These are phyloP conservation scores for Perithous albicinctus DNA, from an alignment of 2,888 invertebrate genomes.

Conservation along the genomic window DNA sequence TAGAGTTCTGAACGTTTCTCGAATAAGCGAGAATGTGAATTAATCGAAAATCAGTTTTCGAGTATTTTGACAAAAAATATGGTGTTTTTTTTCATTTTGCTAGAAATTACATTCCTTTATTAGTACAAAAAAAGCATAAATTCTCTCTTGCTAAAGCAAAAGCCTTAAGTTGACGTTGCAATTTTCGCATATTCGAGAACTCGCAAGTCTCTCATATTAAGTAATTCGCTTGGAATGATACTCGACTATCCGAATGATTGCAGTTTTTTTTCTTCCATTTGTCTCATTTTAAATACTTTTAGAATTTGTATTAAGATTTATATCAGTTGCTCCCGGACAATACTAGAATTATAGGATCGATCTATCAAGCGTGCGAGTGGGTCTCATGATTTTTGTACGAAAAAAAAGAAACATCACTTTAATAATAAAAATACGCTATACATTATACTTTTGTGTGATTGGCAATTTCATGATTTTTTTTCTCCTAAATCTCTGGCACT, in stretches of 20 bases:
- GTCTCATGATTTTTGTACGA: constrained; percentile 10
- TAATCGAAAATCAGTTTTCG: not conserved
- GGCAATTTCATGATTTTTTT: constrained; percentile 2
- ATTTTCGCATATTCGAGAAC: not conserved
- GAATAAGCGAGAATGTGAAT: not conserved
- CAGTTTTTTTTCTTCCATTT: not conserved
- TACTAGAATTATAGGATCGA: not conserved
- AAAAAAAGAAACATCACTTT: not conserved
- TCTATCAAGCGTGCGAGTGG: not conserved
- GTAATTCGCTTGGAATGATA: constrained; percentile 12
- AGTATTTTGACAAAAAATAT: not conserved
- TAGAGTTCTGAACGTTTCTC: not conserved
- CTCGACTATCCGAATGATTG: constrained; percentile 2
- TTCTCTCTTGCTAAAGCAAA: not conserved
- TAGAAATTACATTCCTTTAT: not conserved
- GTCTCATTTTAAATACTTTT: not conserved
- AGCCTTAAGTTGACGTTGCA: not conserved
- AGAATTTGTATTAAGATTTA: constrained; percentile 2
- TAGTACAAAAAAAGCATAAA: not conserved
- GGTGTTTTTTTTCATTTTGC: not conserved
- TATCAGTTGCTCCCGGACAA: constrained; percentile 2
- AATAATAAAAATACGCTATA: constrained; percentile 11
- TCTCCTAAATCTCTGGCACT: not conserved
- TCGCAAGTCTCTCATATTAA: not conserved
- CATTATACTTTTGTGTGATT: not conserved